Evolutionary conservation across 2,113 vertebrate genomes (phyloP), one percentile per base, ranked within the genome.

Genomic region (Origma solitaria): DNA sequence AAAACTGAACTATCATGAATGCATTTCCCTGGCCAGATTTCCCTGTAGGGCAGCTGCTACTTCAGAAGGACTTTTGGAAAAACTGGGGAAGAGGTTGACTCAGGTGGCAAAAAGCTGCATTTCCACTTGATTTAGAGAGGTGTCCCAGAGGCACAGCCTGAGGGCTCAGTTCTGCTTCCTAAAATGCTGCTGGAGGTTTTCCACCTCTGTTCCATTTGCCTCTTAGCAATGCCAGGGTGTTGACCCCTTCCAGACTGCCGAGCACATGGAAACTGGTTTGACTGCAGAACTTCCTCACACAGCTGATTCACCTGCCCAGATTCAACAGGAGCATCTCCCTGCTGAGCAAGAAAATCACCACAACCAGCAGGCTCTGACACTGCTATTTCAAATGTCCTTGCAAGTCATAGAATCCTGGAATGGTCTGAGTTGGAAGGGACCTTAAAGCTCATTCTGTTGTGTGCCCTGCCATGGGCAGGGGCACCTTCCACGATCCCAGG

Each of bases 281-380:
- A 3, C 45, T 53, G 40, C 37, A 68, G 24, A 69, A 24, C 19
- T 40, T n/a, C 0, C 1, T 13, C 7, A 38, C 35, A 33, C 31
- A n/a, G 19, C 14, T 33, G 4, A 18, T 13, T 61, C 42, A 49
- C 40, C 58, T 61, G 27, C 30, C 64, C 53, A 47, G 35, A 81
- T 24, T 31, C 45, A 61, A 5, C 1, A 2, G 4, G 3, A 61
- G 40, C 75, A 53, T 11, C 51, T 60, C 38, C 9, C 27, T 9
- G 23, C 24, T n/a, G 31, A 68, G 20, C 24, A n/a, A 31, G 54
- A 40, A 80, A 86, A n/a, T 7, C 35, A 61, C 12, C 5, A 1
- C 0, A 1, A 40, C 20, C 13, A 49, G 60, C 61, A 61, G 5
- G 0, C 10, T 15, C 4, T 12, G 14, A 44, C 61, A 57, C 25